Percentiles rank a stretch among this genome's conserved stretches.
Conservation (phyloP, 2,113 vertebrate species). For the Heterochromis multidens region DNA sequence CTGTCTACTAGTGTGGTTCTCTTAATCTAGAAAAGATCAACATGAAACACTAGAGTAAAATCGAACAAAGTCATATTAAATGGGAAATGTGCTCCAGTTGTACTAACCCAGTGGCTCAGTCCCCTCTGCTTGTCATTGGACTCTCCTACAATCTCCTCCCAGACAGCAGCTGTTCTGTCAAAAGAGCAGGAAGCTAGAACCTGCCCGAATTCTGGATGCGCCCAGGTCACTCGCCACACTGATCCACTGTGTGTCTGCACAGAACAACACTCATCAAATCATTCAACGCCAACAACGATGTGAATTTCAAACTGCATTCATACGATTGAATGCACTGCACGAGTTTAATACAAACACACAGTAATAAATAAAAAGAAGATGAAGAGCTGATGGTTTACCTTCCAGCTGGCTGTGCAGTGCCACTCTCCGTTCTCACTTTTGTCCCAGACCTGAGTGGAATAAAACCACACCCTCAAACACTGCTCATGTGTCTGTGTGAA, state of each 20-base stretch:
- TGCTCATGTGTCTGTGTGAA: background rate
- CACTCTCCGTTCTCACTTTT: slow-evolving; percentile 95
- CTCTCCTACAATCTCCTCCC: slow-evolving; percentile 99
- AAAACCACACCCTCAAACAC: background rate
- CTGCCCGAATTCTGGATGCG: slow-evolving; percentile 96
- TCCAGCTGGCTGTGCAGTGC: slow-evolving; percentile 98
- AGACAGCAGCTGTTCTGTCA: slow-evolving; percentile 94
- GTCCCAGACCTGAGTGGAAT: slow-evolving; percentile 88
- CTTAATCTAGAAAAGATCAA: slow-evolving; percentile 83
- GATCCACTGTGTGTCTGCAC: slow-evolving; percentile 93
- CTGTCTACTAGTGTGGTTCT: slow-evolving; percentile 98
- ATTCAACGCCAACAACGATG: background rate
- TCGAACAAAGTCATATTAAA: background rate
- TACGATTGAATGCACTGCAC: background rate
- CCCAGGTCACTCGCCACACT: slow-evolving; percentile 97
- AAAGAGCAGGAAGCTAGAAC: slow-evolving; percentile 96
- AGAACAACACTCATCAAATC: background rate
- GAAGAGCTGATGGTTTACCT: slow-evolving; percentile 75
- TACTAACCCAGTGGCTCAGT: slow-evolving; percentile 94
- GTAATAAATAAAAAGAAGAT: background rate
- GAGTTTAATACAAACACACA: background rate
- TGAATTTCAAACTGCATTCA: background rate
- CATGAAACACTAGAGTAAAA: background rate
- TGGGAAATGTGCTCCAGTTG: background rate
- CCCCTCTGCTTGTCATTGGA: slow-evolving; percentile 97